Conservation (phyloP, 2,888 invertebrate species). For the Andrena hattorfiana region DNA sequence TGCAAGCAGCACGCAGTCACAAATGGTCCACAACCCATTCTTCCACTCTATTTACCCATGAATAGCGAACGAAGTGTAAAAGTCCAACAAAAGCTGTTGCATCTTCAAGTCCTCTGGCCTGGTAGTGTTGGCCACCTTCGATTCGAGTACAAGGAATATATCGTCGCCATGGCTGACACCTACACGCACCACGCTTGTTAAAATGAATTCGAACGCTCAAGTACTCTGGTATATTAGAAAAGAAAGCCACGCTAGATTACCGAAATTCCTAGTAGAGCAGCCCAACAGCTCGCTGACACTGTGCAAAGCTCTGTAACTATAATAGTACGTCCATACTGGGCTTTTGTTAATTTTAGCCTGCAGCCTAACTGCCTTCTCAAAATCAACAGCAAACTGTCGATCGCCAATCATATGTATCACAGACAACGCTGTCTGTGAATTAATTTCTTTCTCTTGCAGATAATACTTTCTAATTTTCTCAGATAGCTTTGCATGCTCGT, state of each 20-base stretch:
- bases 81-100: slow-evolving; percentile 85
- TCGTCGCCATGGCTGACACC: slow-evolving; percentile 86
- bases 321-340: slow-evolving; percentile 88
- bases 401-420: slow-evolving; percentile 87
- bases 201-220: too few relatives aligned
- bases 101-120: slow-evolving; percentile 84
- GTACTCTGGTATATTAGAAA: too few relatives aligned
- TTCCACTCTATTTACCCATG: slow-evolving; percentile 84
- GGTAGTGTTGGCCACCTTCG: slow-evolving; percentile 73
- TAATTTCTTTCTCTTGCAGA: slow-evolving; percentile 85
- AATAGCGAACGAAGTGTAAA: slow-evolving; percentile 86
- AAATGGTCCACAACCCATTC: too few relatives aligned
- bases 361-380: slow-evolving; percentile 86
- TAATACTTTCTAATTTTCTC: slow-evolving; percentile 86
- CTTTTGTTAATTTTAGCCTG: slow-evolving; percentile 86
- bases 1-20: neutral
- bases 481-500: slow-evolving; percentile 84
- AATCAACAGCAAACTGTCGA: slow-evolving; percentile 86
- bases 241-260: slow-evolving; percentile 9
- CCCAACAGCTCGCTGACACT: slow-evolving; percentile 87
- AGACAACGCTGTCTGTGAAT: slow-evolving; percentile 81
- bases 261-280: slow-evolving; percentile 36
- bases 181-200: too few relatives aligned
- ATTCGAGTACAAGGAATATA: slow-evolving; percentile 60
- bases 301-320: slow-evolving; percentile 86